Base-by-base conservation (phyloP, 2,888 invertebrate genomes). In the Bombylius major region DNA sequence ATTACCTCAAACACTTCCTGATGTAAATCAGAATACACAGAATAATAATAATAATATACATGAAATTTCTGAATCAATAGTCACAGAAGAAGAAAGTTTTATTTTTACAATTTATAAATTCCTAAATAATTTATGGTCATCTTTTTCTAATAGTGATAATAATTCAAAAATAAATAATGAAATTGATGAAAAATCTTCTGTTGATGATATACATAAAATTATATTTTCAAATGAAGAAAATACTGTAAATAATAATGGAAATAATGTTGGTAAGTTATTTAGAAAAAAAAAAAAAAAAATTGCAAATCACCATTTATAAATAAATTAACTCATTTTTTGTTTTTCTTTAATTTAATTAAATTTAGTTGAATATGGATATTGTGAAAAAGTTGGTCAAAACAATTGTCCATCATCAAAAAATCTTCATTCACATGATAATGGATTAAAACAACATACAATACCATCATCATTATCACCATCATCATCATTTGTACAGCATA, bases 41-140 rank as follows among this genome's bases (percentile, higher is more conserved):
- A 36, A 9, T 36, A 36, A 36, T 36, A 36, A 58, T 44, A 49
- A 54, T 39, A 34, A 50, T 23, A 50, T n/a, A n/a, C n/a, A 47
- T 45, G 54, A 50, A 42, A 42, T 48, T 32, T 44, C 48, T 39
- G 39, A 34, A 42, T 8, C 9, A 36, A 6, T 4, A 36, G 7
- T 1, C 9, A 36, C 1, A 8, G 7, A 36, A 36, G 36, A 36
- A 36, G 9, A 42, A 42, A 42, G 12, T 42, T 42, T 42, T 11
- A 11, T 42, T 11, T 5, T 11, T 42, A 11, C 12, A 11, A 11
- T 11, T 11, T 62, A 71, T 56, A 67, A 66, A 23, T 71, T 71
- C 1, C 70, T 72, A 0, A 71, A 71, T 50, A 66, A 64, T n/a
- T 69, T 72, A 4, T 62, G 66, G 42, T 63, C 65, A 13, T 62